A percentile compares a stretch with the other conserved stretches of the same genome.
phyloP scores from a whole-genome alignment of 2,797 vertebrate species.

The Oophaga sylvatica region DNA sequence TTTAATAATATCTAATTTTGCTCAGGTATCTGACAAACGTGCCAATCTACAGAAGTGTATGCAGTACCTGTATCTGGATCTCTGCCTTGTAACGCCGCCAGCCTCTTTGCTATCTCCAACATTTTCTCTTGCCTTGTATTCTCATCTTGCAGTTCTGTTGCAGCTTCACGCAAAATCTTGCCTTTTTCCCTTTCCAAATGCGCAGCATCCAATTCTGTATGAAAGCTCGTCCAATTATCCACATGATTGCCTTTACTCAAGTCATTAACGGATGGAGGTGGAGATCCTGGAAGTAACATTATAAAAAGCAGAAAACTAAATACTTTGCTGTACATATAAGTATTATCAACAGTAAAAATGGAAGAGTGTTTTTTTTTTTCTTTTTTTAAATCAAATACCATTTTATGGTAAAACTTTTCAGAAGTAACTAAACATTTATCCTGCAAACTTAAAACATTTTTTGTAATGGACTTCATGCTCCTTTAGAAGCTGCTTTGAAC shows the following conservation, averaged over 20 bases:
- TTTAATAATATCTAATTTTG: no score
- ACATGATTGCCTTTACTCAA: slow-evolving; percentile 76
- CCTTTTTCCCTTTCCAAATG: slow-evolving; percentile 85
- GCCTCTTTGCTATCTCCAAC: slow-evolving; percentile 84
- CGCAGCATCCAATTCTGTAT: slow-evolving; percentile 76
- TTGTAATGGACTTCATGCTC: no score
- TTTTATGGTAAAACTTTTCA: no score
- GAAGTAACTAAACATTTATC: no score
- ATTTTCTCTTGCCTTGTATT: slow-evolving; percentile 82
- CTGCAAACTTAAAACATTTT: no score
- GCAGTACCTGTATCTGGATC: slow-evolving; percentile 86
- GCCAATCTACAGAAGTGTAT: no score
- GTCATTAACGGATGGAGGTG: slow-evolving; percentile 79
- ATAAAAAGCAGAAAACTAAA: not conserved
- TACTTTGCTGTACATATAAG: no score
- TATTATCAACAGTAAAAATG: no score
- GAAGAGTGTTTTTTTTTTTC: no score
- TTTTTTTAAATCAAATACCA: no score
- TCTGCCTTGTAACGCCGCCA: slow-evolving; percentile 85
- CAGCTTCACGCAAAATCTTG: slow-evolving; percentile 84
- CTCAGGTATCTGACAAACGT: no score
- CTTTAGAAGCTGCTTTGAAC: no score
- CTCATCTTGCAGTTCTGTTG: slow-evolving; percentile 82
- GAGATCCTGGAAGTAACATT: slow-evolving; percentile 57
- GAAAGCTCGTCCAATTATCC: slow-evolving; percentile 63